Base-by-base conservation (phyloP, 2,113 vertebrate species). In the Lamprotornis superbus region DNA sequence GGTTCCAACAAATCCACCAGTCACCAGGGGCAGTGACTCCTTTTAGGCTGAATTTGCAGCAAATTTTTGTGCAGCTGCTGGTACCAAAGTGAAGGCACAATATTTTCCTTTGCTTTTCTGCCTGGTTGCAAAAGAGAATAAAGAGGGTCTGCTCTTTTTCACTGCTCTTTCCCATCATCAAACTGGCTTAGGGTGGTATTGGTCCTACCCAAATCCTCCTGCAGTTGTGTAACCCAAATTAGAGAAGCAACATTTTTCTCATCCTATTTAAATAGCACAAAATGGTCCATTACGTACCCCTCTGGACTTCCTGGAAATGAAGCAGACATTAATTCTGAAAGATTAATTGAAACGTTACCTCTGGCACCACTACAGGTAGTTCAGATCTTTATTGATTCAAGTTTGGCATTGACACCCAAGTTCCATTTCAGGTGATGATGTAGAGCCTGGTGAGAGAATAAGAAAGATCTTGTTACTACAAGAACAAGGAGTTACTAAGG, bases 301-400 rank as follows among this genome's bases (percentile, higher is more conserved):
- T 70, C 76, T 90, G 85, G 86, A 71, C 49, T 97, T 97, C 90
- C 95, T 97, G 94, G 94, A 97, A 97, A 93, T 76, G 79, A 88
- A 40, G 85, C 42, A 85, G 52, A 6, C 55, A 70, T 93, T 90
- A 93, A 90, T 81, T 83, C 52, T 50, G 55, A 50, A 57, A 80
- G 71, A 95, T 86, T 86, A 96, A 94, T 93, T 74, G 82, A 47
- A 86, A 33, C 79, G 83, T 93, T 95, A 87, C 87, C 69, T 80
- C 79, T 94, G 93, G 94, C 94, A 91, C 50, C 15, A 25, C 60
- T 85, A 6, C 71, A 93, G 75, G 50, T 96, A 44, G 47, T 94
- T 90, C 71, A 90, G 63, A 55, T 86, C 59, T 55, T 82, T 95
- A 95, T 93, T 92, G 87, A 93, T 95, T 42, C 8, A 2, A 73